These are phyloP conservation scores for Drosophila ochracea DNA, from an alignment of 2,888 invertebrate species.

Conservation along the genomic window DNA sequence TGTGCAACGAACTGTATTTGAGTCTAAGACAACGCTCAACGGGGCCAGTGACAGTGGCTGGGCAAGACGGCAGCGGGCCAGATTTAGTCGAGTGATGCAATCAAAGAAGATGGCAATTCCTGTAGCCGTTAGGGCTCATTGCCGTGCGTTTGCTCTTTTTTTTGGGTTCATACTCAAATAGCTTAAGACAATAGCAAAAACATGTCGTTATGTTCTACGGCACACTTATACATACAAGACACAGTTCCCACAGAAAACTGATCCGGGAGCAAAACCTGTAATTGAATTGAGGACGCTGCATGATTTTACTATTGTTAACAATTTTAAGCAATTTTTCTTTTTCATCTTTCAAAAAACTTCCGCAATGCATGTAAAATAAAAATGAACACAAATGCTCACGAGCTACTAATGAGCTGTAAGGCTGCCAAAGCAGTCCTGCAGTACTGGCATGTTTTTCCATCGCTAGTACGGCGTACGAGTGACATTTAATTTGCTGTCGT, in stretches of 20 bases:
- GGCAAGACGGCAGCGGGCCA: constrained; percentile 6
- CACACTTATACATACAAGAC: constrained; percentile 12
- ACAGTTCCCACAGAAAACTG: constrained; percentile 37
- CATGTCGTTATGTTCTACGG: constrained; percentile 12
- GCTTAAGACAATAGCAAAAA: constrained; percentile 66
- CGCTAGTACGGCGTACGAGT: constrained; percentile 39
- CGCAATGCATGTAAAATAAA: constrained; percentile 26
- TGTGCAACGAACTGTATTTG: constrained; percentile 80
- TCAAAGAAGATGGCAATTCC: constrained; percentile 71
- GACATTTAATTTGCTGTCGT: constrained; percentile 73
- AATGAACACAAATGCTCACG: constrained; percentile 2
- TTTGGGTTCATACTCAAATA: constrained; percentile 52
- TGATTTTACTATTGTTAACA: constrained; percentile 57
- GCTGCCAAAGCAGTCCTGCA: constrained; percentile 31
- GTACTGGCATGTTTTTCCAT: constrained; percentile 10
- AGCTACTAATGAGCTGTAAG: constrained; percentile 72
- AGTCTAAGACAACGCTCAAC: constrained; percentile 66
- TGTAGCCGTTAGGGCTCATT: constrained; percentile 39
- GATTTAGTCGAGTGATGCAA: constrained; percentile 51
- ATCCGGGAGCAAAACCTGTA: constrained; percentile 71
- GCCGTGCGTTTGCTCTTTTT: constrained; percentile 24
- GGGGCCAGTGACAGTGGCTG: constrained; percentile 15
- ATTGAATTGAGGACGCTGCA: constrained; percentile 35
- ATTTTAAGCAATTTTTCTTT: constrained; percentile 63
- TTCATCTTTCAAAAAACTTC: constrained; percentile 26